Conservation (phyloP, 2,888 invertebrate species). For the Lapara coniferarum region DNA sequence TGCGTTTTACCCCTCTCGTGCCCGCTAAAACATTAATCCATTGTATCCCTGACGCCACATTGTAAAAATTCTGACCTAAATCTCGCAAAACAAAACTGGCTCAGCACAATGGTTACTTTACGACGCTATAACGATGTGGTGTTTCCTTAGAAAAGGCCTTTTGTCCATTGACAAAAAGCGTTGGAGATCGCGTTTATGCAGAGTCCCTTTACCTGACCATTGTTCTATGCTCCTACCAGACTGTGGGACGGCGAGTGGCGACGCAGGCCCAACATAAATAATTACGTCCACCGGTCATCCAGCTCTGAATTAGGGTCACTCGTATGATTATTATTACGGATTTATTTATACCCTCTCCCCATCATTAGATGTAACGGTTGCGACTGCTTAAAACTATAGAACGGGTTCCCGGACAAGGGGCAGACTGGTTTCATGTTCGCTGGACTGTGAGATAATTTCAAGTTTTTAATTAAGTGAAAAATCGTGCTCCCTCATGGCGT, state of each 20-base stretch:
- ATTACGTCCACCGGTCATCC: constrained; percentile 79
- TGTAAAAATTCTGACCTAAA: constrained; percentile 81
- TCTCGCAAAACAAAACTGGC: constrained; percentile 78
- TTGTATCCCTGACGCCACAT: constrained; percentile 76
- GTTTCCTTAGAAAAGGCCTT: constrained; percentile 80
- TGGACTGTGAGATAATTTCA: constrained; percentile 75
- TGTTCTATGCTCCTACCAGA: constrained; percentile 78
- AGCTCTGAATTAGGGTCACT: constrained; percentile 72
- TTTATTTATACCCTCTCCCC: constrained; percentile 78
- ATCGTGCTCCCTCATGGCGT: constrained; percentile 36
- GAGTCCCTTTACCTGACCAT: constrained; percentile 78
- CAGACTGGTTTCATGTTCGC: constrained; percentile 70
- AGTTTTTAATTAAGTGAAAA: constrained; percentile 69
- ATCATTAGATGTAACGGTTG: constrained; percentile 84
- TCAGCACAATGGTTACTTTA: constrained; percentile 80
- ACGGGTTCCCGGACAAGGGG: constrained; percentile 76
- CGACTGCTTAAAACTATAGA: constrained; percentile 82
- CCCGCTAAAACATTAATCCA: constrained; percentile 65
- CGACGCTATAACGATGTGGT: constrained; percentile 82
- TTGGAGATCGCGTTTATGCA: constrained; percentile 77
- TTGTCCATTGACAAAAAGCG: constrained; percentile 82
- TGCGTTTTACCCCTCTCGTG: constrained; percentile 48
- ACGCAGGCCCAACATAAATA: constrained; percentile 69
- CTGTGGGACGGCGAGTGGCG: constrained; percentile 69
- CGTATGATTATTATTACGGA: constrained; percentile 77